Percentiles rank a stretch among this genome's conserved stretches.
Conservation (phyloP, 2,888 invertebrate species). For the Yponomeuta cagnagella region DNA sequence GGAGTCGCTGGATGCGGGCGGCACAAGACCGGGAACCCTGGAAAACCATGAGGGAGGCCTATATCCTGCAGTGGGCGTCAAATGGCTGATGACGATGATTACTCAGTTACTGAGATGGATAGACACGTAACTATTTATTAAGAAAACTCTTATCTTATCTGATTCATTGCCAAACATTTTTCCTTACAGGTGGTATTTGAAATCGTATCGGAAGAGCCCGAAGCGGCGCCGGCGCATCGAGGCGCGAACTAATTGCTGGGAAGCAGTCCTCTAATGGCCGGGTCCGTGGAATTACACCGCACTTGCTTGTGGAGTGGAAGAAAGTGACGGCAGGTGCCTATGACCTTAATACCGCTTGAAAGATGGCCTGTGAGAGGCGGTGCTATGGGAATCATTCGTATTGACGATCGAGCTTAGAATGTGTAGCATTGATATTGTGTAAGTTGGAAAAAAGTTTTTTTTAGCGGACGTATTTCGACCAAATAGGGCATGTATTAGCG, state of each 20-base stretch:
- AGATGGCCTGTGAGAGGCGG: slow-evolving; percentile 3
- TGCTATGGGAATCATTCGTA: not conserved
- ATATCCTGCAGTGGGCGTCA: too few species aligned
- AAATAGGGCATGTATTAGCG: too few species aligned
- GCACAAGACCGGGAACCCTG: too few species aligned
- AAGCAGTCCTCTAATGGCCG: slow-evolving; percentile 24
- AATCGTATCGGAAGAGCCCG: not conserved
- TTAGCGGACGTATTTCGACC: too few species aligned
- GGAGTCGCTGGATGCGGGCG: too few species aligned
- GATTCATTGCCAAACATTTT: not conserved
- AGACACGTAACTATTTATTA: too few species aligned
- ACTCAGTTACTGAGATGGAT: too few species aligned
- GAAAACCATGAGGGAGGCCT: too few species aligned
- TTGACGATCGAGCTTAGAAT: not conserved
- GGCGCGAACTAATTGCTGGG: slow-evolving; percentile 26
- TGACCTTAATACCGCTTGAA: slow-evolving; percentile 10
- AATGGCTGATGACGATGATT: too few species aligned
- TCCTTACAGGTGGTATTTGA: not conserved
- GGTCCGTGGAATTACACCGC: slow-evolving; percentile 26
- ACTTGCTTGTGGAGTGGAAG: slow-evolving; percentile 21
- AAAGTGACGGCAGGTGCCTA: slow-evolving; percentile 21
- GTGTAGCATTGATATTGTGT: not conserved
- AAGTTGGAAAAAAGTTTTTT: too few species aligned
- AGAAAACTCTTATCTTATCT: too few species aligned
- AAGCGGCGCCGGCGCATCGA: slow-evolving; percentile 12